Base-by-base conservation (phyloP, 2,797 vertebrate species). In the Alectoris magna region DNA sequence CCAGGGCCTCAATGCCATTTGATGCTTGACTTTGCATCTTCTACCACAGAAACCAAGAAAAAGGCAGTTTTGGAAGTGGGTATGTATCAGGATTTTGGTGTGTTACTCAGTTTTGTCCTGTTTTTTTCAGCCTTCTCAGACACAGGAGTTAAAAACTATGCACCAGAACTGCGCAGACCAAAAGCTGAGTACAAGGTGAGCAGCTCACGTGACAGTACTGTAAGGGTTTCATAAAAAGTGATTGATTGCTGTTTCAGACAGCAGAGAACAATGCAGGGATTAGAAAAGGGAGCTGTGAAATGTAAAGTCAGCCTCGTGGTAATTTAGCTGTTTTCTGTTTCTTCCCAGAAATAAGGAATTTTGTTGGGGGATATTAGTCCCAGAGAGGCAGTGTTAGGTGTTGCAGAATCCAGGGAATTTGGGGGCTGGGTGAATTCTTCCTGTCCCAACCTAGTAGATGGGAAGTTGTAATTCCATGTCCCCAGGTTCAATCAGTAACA, bases 131-230 rank as follows among this genome's bases (percentile, higher is more conserved):
- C 97, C n/a, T 92, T 98, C 67, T 97, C 96, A 5, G 98, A 99
- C 46, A 91, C 96, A 0, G 95, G 98, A 82, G 85, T 93, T 77
- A 98, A 98, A 93, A 98, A 94, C 78, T 99, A 98, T 5, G 98
- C 98, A 81, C 99, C 99, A 62, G 99, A 99, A 90, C 96, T 99
- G 70, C 97, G 98, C 53, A 98, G 98, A 93, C 98, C 99, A 0
- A 99, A 98, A 93, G 98, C 98, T 49, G 99, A 99, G 46, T 99
- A 98, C 91, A 98, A 98, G 98, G 99, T 99, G 95, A 96, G 97
- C 94, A 79, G 53, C 38, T 2, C 7, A 38, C 34, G 26, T 56
- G 31, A 16, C 43, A 39, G 31, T 78, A 2, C 49, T 80, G 23
- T 10, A 0, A 48, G 56, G 44, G 10, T 67, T 90, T 84, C 15